phyloP scores from a whole-genome alignment of 2,888 invertebrate species.

The Heteromyza rotundicornis region DNA sequence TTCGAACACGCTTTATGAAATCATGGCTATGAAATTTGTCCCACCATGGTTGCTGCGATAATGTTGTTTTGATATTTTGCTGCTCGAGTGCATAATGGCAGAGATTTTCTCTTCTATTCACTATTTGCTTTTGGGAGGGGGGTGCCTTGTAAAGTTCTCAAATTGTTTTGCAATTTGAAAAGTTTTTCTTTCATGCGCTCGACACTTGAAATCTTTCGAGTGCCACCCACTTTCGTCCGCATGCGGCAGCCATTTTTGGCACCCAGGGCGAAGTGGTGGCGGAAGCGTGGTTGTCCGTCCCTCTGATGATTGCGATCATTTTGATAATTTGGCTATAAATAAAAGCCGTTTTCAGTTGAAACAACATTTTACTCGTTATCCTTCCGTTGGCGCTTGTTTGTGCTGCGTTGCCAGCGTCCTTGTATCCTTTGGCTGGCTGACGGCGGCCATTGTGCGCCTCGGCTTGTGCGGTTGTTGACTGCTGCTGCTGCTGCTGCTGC shows the following conservation, averaged over 20 bases:
- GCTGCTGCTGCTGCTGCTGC: conserved; percentile 23
- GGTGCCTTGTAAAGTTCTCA: conserved; percentile 32
- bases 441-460: conserved; percentile 24
- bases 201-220: not conserved
- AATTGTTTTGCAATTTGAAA: conserved; percentile 28
- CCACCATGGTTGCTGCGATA: conserved; percentile 28
- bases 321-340: conserved; percentile 25
- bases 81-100: conserved; percentile 6
- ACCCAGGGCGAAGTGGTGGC: not conserved
- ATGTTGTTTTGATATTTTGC: conserved; percentile 50
- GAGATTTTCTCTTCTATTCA: conserved; percentile 15
- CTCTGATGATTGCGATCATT: conserved; percentile 28
- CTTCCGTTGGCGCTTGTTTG: conserved; percentile 19
- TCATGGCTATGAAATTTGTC: not conserved
- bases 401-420: not conserved
- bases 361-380: conserved; percentile 16
- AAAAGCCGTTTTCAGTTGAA: conserved; percentile 11
- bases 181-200: conserved; percentile 34
- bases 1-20: conserved; percentile 1
- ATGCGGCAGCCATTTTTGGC: not conserved
- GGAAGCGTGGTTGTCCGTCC: not conserved
- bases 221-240: not conserved
- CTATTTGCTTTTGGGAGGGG: conserved; percentile 14
- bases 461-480: conserved; percentile 6
- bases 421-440: conserved; percentile 23